A percentile compares a stretch with the other conserved stretches of the same genome.
These are phyloP conservation scores for Venusia cambrica DNA, from an alignment of 2,888 invertebrate species.

Conservation along the genomic window DNA sequence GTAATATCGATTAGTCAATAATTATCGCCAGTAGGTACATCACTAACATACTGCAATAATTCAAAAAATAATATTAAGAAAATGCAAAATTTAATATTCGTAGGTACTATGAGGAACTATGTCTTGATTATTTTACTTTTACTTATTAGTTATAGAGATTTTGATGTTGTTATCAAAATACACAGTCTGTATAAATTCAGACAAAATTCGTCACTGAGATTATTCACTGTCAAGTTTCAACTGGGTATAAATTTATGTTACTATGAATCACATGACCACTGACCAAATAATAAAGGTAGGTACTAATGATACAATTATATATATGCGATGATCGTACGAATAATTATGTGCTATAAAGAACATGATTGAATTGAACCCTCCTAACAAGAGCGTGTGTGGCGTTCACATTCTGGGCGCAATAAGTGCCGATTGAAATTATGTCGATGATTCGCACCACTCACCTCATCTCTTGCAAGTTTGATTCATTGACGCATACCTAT, in stretches of 20 bases:
- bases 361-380: slow-evolving; percentile 31
- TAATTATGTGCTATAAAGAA: slow-evolving; percentile 27
- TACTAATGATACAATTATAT: slow-evolving; percentile 43
- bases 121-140: slow-evolving; percentile 67
- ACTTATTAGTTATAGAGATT: slow-evolving; percentile 54
- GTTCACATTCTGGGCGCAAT: no score
- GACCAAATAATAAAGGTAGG: slow-evolving; percentile 45
- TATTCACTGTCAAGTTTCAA: slow-evolving; percentile 47
- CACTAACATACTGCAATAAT: slow-evolving; percentile 73
- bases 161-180: slow-evolving; percentile 76
- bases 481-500: slow-evolving; percentile 35
- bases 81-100: slow-evolving; percentile 79
- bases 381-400: slow-evolving; percentile 27
- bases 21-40: slow-evolving; percentile 65
- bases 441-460: no score
- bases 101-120: slow-evolving; percentile 81
- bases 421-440: no score
- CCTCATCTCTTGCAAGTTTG: slow-evolving; percentile 35
- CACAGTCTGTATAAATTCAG: slow-evolving; percentile 65
- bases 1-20: slow-evolving; percentile 40
- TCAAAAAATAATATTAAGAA: slow-evolving; percentile 67
- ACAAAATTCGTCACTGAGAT: slow-evolving; percentile 60
- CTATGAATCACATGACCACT: slow-evolving; percentile 37
- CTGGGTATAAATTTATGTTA: slow-evolving; percentile 24
- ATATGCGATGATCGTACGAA: slow-evolving; percentile 45